Conservation (phyloP, 2,888 invertebrate species). For the Nudaria mundana region DNA sequence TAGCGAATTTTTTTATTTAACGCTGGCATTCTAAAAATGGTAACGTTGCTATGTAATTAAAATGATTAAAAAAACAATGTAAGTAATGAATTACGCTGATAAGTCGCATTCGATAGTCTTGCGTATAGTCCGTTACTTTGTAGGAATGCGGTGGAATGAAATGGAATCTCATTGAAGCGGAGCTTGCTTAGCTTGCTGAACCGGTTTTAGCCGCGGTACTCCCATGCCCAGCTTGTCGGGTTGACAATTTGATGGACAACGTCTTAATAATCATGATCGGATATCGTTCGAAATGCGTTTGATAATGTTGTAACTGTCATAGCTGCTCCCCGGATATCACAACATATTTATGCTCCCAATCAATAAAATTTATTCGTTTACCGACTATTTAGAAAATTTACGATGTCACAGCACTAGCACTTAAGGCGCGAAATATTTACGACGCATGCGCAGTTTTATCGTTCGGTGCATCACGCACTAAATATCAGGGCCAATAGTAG, state of each 20-base stretch:
- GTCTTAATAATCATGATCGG: conserved; percentile 50
- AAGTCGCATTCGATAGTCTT: conserved; percentile 41
- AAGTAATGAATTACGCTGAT: conserved; percentile 11
- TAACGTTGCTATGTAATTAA: no score
- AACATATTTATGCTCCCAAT: no score
- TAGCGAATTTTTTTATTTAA: no score
- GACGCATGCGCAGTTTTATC: conserved; percentile 42
- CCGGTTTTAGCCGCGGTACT: conserved; percentile 66
- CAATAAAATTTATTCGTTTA: neutral
- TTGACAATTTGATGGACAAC: conserved; percentile 72
- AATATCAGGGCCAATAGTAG: conserved; percentile 19
- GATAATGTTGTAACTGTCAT: conserved; percentile 21
- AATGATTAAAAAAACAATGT: conserved; percentile 24
- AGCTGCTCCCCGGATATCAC: no score
- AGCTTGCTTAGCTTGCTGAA: conserved; percentile 57
- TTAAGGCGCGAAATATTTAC: conserved; percentile 48
- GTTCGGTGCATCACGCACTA: conserved; percentile 27
- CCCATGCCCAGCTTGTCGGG: conserved; percentile 54
- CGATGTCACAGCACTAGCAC: conserved; percentile 35
- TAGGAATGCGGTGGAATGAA: conserved; percentile 78
- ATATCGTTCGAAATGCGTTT: conserved; percentile 29
- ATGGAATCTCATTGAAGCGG: conserved; percentile 79
- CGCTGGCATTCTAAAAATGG: no score
- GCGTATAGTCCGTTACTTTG: conserved; percentile 70
- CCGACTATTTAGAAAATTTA: neutral